Evolutionary conservation across 1,140 invertebrate species (phyloP), one percentile per base, ranked within the genome.

Genomic region (Halesus radiatus): DNA sequence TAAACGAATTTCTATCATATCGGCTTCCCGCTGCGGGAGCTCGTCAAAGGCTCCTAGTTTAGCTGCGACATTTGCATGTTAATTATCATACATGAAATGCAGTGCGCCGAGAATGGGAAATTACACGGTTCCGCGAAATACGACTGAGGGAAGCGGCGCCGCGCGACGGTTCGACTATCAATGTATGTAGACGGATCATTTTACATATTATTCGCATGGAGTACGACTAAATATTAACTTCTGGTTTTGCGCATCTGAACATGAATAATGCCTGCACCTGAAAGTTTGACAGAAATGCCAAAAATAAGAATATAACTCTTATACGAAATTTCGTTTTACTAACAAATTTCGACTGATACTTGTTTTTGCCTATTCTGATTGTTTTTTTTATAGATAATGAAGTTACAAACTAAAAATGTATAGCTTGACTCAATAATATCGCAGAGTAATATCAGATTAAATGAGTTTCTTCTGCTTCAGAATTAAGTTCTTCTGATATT

Each of bases 81-180:
- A 82, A 82, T 82, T 70, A 80, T 73, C 56, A 73, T 78, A n/a
- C n/a, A 80, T 73, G 78, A 82, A 82, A 82, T 82, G 78, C 78
- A 78, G 80, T 80, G 73, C 52, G 37, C 45, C 29, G n/a, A 23
- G 32, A 37, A 29, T 53, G 54, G 68, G 53, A 75, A 78, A 75
- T 81, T 72, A 45, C 52, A 45, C 77, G 26, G 64, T 23, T 3
- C 68, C 56, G 29, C 56, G 54, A 53, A 78, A 77, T n/a, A 32
- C 73, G 37, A 22, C 56, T 29, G 5, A 3, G 54, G 54, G 18
- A 74, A n/a, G n/a, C n/a, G n/a, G n/a, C n/a, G n/a, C n/a, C n/a
- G n/a, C 68, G 56, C 74, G 79, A 3, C 72, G 79, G 73, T 77
- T 82, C 56, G 73, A 72, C 80, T 74, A 64, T 53, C 60, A 54